phyloP scores from a whole-genome alignment of 2,797 vertebrate genomes.

The Esox lucius region DNA sequence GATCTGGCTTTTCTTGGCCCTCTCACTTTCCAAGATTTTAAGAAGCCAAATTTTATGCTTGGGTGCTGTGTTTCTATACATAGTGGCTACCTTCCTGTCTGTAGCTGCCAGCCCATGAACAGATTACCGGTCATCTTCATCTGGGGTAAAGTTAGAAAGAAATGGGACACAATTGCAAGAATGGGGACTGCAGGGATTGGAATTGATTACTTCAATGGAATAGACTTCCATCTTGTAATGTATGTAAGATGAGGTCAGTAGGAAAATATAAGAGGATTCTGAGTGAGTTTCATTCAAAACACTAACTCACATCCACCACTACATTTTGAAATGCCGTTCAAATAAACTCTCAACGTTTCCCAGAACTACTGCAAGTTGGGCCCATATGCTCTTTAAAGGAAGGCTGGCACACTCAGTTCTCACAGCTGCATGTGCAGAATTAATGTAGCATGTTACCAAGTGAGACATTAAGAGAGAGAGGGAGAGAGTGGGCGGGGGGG shows the following conservation, averaged over 20 bases:
- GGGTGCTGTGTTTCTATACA: too few relatives aligned
- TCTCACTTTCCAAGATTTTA: too few relatives aligned
- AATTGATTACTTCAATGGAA: too few relatives aligned
- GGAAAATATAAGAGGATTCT: too few relatives aligned
- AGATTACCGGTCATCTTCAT: too few relatives aligned
- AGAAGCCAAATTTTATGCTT: too few relatives aligned
- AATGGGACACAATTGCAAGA: neutral
- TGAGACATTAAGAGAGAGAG: slow-evolving; percentile 23
- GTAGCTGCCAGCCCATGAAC: too few relatives aligned
- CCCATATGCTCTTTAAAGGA: neutral
- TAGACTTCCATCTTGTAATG: neutral
- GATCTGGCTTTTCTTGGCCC: too few relatives aligned
- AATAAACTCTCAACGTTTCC: neutral
- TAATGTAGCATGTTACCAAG: neutral
- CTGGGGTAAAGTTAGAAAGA: neutral
- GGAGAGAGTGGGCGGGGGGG: slow-evolving; percentile 2
- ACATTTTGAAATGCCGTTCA: neutral
- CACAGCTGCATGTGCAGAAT: neutral
- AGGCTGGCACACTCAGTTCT: neutral
- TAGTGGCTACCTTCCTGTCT: too few relatives aligned
- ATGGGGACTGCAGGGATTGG: neutral
- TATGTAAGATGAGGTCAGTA: neutral
- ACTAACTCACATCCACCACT: neutral
- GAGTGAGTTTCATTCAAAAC: neutral
- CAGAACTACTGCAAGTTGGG: neutral